Evolutionary conservation across 2,888 invertebrate genomes (phyloP).

Genomic region (Sycophila texana): DNA sequence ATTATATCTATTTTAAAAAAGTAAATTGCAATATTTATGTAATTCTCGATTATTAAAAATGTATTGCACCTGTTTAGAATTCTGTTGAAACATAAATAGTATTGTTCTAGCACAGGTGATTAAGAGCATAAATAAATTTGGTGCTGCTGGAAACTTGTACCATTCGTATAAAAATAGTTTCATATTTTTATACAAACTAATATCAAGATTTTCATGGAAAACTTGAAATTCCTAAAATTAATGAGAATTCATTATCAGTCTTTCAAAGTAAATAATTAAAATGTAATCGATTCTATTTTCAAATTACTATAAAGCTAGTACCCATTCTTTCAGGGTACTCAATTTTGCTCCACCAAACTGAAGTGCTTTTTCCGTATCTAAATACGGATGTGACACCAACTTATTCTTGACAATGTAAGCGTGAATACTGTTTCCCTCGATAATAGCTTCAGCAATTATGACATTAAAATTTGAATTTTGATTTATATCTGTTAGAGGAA

Average conservation of each 20-base stretch:
- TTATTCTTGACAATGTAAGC: conserved; percentile 67
- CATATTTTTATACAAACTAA: conserved; percentile 74
- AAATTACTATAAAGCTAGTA: conserved; percentile 54
- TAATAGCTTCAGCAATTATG: conserved; percentile 78
- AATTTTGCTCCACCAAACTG: conserved; percentile 69
- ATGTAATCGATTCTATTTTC: conserved; percentile 8
- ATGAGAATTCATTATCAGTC: neutral
- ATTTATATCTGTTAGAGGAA: conserved; percentile 63
- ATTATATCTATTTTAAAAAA: neutral
- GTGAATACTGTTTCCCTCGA: conserved; percentile 80
- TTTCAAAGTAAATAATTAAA: conserved; percentile 1
- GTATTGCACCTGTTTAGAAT: conserved; percentile 69
- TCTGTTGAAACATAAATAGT: conserved; percentile 76
- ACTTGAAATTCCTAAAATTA: conserved; percentile 75
- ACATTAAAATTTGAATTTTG: conserved; percentile 72
- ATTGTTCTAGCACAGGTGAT: conserved; percentile 78
- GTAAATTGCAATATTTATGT: neutral
- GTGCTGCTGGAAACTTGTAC: conserved; percentile 71
- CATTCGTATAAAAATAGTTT: conserved; percentile 74
- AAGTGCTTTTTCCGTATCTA: conserved; percentile 73
- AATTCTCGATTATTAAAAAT: neutral
- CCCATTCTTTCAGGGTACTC: conserved; percentile 71
- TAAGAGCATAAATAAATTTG: conserved; percentile 76
- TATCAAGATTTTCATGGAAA: conserved; percentile 74
- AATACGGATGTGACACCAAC: conserved; percentile 69